A percentile compares a stretch with the other conserved stretches of the same genome.
These are phyloP conservation scores for Ploceus nigricollis DNA, from an alignment of 2,113 vertebrate genomes.

Conservation along the genomic window DNA sequence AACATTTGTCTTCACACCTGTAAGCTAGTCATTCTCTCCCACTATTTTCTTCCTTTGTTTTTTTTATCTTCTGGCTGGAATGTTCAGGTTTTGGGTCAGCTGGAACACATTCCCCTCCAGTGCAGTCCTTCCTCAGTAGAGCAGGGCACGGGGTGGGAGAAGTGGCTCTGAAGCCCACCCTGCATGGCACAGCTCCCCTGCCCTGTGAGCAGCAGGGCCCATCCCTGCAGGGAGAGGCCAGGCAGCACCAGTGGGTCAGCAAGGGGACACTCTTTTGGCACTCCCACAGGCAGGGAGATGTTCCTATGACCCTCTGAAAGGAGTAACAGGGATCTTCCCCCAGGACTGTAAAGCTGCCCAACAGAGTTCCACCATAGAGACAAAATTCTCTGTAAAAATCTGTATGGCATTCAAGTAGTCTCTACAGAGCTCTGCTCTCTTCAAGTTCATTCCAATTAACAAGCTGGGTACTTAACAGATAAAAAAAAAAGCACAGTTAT, in stretches of 20 bases:
- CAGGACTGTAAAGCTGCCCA: not conserved
- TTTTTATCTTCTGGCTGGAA: not conserved
- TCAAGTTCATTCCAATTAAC: not conserved
- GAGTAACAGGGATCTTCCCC: not conserved
- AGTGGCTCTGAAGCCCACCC: not conserved
- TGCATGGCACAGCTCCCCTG: fast-evolving
- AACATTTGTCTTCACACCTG: not conserved
- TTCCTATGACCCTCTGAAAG: not conserved
- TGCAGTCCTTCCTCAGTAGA: not conserved
- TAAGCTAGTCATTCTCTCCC: not conserved
- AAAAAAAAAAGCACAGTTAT: not conserved
- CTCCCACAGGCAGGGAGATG: fast-evolving
- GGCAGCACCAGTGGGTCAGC: not conserved
- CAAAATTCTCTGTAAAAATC: not conserved
- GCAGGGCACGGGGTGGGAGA: fast-evolving
- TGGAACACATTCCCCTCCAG: not conserved
- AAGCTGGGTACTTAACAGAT: not conserved
- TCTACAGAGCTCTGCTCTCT: not conserved
- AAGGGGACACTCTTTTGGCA: fast-evolving
- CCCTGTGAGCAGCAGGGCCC: fast-evolving
- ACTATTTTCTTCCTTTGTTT: not conserved
- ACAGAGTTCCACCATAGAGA: not conserved
- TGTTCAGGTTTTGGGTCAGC: not conserved
- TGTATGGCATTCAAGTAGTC: not conserved
- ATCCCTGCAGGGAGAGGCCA: too few relatives aligned